Conservation (phyloP, 2,113 vertebrate species). For the Trematomus loennbergii region DNA sequence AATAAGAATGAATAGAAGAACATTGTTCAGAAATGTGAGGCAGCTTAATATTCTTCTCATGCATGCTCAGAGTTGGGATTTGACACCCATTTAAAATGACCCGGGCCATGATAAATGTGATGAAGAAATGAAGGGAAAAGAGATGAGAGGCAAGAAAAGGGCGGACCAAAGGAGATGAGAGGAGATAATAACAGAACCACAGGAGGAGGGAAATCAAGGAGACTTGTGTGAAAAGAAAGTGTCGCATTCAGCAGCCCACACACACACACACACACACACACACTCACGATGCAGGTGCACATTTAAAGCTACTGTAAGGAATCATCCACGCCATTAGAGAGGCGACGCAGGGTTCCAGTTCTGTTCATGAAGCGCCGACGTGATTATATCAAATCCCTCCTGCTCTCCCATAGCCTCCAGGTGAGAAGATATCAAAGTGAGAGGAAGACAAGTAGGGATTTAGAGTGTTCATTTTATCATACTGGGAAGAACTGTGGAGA, state of each 20-base stretch:
- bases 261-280: not conserved
- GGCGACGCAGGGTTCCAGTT: slow-evolving; percentile 2
- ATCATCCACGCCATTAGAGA: slow-evolving; percentile 31
- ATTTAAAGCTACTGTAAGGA: slow-evolving; percentile 22
- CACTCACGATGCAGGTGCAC: slow-evolving; percentile 28
- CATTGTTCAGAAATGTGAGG: not conserved
- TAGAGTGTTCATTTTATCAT: slow-evolving; percentile 18
- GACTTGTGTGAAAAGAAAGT: not conserved
- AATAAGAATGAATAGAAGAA: slow-evolving; percentile 18
- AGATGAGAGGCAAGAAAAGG: too few species aligned
- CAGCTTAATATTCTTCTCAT: slow-evolving; percentile 15
- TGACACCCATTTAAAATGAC: slow-evolving; percentile 37
- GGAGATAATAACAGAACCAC: slow-evolving; percentile 25
- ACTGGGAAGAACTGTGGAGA: slow-evolving; percentile 5
- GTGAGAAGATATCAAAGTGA: slow-evolving; percentile 51
- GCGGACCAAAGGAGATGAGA: slow-evolving; percentile 5
- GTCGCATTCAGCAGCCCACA: slow-evolving; percentile 4
- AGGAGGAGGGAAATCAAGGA: slow-evolving; percentile 31
- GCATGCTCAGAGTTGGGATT: slow-evolving; percentile 1
- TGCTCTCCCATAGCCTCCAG: slow-evolving; percentile 41
- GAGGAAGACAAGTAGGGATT: not conserved
- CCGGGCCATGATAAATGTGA: slow-evolving; percentile 25
- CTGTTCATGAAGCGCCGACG: slow-evolving; percentile 30
- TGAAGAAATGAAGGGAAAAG: slow-evolving; percentile 14
- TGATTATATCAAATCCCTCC: slow-evolving; percentile 38